Percentiles rank a stretch among this genome's conserved stretches.
These are phyloP conservation scores for Aporophyla nigra DNA, from an alignment of 2,888 invertebrate species.

Conservation along the genomic window DNA sequence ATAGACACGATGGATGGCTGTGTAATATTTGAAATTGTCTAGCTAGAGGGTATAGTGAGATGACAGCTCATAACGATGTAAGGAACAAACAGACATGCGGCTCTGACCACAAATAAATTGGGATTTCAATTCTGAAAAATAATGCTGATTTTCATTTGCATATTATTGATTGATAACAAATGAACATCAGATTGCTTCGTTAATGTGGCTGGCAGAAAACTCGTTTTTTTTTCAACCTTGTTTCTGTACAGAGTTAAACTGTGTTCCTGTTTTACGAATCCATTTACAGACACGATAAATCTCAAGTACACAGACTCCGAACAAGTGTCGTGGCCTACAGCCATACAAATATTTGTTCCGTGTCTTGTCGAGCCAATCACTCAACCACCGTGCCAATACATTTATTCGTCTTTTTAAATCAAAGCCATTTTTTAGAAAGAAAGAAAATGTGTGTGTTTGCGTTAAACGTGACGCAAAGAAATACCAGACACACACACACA, in stretches of 20 bases:
- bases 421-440: neutral
- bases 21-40: neutral
- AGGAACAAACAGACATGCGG: neutral
- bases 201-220: neutral
- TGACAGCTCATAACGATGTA: too few relatives aligned
- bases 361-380: neutral
- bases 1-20: neutral
- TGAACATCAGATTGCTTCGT: neutral
- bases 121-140: neutral
- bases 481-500: too few relatives aligned
- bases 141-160: neutral
- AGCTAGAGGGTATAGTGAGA: neutral
- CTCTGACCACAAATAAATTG: neutral
- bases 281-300: constrained; percentile 18
- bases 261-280: neutral
- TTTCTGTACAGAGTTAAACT: neutral
- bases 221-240: neutral
- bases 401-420: neutral
- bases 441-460: too few relatives aligned
- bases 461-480: too few relatives aligned
- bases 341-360: constrained; percentile 7
- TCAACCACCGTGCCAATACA: neutral
- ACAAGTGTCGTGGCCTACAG: neutral
- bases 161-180: too few relatives aligned
- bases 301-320: neutral